phyloP scores from a whole-genome alignment of 2,113 vertebrate species.

The Pangasianodon hypophthalmus region DNA sequence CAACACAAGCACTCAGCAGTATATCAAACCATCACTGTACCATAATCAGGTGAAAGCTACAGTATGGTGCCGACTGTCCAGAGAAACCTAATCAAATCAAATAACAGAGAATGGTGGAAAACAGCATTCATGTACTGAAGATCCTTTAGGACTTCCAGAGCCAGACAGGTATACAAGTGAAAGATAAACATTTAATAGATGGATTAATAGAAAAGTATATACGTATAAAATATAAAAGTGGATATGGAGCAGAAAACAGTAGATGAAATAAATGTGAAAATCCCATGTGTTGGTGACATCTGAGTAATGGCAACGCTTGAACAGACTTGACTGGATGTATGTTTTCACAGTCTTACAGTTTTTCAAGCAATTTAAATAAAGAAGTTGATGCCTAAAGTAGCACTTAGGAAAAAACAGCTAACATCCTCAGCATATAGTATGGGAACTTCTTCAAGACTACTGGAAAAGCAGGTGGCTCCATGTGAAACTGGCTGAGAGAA shows the following conservation, averaged over 20 bases:
- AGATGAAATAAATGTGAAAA: neutral
- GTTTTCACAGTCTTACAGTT: neutral
- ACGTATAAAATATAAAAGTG: too few relatives aligned
- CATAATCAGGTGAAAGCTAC: neutral
- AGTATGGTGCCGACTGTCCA: neutral
- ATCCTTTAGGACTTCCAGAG: neutral
- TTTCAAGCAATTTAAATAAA: neutral
- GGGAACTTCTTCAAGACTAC: neutral
- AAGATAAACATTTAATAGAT: neutral
- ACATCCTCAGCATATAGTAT: neutral
- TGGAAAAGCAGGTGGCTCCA: neutral
- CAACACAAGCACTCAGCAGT: neutral
- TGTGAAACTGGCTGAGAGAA: neutral
- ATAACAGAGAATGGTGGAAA: neutral
- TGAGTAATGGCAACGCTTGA: too few relatives aligned
- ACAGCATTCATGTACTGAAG: neutral
- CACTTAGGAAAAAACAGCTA: neutral
- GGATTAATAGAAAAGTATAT: neutral
- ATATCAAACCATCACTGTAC: neutral
- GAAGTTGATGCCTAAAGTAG: neutral
- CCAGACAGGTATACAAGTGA: neutral
- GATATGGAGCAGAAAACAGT: neutral
- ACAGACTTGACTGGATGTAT: neutral
- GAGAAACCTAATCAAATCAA: neutral
- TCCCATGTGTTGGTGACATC: neutral